A percentile compares a stretch with the other conserved stretches of the same genome.
phyloP scores from a whole-genome alignment of 2,797 vertebrate species.

The Podargus strigoides region DNA sequence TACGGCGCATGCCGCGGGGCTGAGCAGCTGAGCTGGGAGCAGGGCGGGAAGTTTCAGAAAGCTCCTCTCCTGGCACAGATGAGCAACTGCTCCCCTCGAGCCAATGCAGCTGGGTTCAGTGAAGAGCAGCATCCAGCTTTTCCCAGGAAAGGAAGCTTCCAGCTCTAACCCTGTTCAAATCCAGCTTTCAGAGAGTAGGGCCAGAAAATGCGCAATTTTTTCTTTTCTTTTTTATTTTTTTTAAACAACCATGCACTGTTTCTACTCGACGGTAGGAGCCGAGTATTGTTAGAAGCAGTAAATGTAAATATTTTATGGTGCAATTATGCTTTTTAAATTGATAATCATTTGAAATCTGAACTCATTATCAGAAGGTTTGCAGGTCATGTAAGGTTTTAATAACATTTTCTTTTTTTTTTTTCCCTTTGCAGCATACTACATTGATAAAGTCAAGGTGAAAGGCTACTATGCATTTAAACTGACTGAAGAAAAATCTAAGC shows the following conservation, averaged over 20 bases:
- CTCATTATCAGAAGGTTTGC: neutral
- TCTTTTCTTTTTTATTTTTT: neutral
- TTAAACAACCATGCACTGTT: neutral
- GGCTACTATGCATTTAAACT: slow-evolving; percentile 92
- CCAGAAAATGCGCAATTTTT: neutral
- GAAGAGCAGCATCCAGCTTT: neutral
- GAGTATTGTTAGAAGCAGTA: neutral
- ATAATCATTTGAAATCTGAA: neutral
- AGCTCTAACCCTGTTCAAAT: neutral
- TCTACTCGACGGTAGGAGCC: neutral
- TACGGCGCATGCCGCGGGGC: fast-evolving
- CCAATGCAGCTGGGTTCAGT: neutral
- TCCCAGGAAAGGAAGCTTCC: neutral
- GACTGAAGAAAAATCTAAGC: slow-evolving; percentile 85
- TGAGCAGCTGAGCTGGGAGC: neutral
- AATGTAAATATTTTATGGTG: neutral
- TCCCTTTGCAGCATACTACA: slow-evolving; percentile 75
- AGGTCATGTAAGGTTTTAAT: neutral
- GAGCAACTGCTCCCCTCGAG: neutral
- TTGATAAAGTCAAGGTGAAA: slow-evolving; percentile 86
- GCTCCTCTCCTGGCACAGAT: neutral
- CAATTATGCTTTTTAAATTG: neutral
- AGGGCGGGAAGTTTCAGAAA: neutral
- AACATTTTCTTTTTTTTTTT: neutral
- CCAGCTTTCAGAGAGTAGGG: neutral